Base-by-base conservation (phyloP, 2,113 vertebrate species). In the Odobenus rosmarus region DNA sequence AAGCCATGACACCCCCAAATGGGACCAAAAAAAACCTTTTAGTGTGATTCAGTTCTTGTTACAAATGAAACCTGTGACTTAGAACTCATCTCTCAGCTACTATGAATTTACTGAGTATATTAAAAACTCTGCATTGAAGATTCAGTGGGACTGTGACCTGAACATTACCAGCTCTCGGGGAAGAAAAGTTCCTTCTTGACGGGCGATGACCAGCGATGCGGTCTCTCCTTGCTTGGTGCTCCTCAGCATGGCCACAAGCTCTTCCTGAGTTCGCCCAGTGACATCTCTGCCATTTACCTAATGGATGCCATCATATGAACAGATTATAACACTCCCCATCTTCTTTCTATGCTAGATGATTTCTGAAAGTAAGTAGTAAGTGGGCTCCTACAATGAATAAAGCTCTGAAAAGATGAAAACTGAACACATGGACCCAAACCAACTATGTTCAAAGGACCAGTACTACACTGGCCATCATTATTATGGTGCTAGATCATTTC, bases 261-360 rank as follows among this genome's bases (percentile, higher is more conserved):
- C 99, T 76, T 99, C 99, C 92, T 99, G 99, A 15, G 99, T 99
- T 88, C 99, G 98, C 6, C 99, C 99, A 0, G 99, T 98, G 97
- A 99, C 99, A 88, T 99, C 99, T 97, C 99, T 98, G 39, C 99
- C 99, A 28, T 99, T 99, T 62, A 99, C 99, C 99, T 99, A 76
- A 79, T 21, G 71, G 72, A 76, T 24, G 71, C 31, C 95, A 67
- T 28, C 80, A 81, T 1, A 18, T 3, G 7, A 87, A 57, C 3
- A 76, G 2, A 16, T 96, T 21, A 96, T 15, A 42, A 42, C 51
- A 77, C 24, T 76, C 61, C 19, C 53, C 53, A 36, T 51, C 21
- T 67, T 10, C 76, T 69, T 84, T 84, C 28, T 28, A 12, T 36
- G 24, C 72, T 49, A 49, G 4, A 7, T 14, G 13, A 55, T 33